Evolutionary conservation across 2,888 invertebrate genomes (phyloP), one percentile per base, ranked within the genome.

Genomic region (Phortica okadai): DNA sequence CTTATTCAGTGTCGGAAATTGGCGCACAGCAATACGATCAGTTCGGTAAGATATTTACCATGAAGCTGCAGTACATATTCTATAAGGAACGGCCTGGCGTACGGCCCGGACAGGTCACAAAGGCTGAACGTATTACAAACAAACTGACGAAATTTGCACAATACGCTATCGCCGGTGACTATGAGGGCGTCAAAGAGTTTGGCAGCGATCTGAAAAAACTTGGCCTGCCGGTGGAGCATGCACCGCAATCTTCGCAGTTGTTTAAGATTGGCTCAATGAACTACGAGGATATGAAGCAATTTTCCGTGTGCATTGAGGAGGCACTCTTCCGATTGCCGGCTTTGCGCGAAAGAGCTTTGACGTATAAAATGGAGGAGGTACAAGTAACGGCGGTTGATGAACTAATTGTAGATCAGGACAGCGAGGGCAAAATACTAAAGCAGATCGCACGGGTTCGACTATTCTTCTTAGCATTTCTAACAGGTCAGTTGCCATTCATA

Each of bases 31-130:
- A 99, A 91, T 99, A 97, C 90, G 99, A 99, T 92, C 97, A 98
- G 91, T 99, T 96, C 91, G 99, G 99, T 45, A 99, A 99, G 93
- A 99, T 99, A 85, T 99, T 99, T 93, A 99, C 99, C 0, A 95
- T 99, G 76, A 99, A 98, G 91, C 82, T 92, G 82, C 99, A 99
- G 91, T 99, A 98, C 90, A 96, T 99, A 76, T 98, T 99, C 92
- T 99, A 99, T 92, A 98, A 99, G 91, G 99, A 99, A 91, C 93
- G 99, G 11, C 98, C 99, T 0, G 99, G 99, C 1, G 97, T 98
- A 21, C 93, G 98, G 81, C 98, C 98, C 0, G 98, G 98, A 0
- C 97, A 98, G 91, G 97, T 98, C 79, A 97, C 97, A 77, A 98
- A 98, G 91, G 98, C 98, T 16, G 97, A 97, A 92, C 94, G 97